Evolutionary conservation across 2,113 vertebrate genomes (phyloP).

Genomic region (Percopsis transmontana): DNA sequence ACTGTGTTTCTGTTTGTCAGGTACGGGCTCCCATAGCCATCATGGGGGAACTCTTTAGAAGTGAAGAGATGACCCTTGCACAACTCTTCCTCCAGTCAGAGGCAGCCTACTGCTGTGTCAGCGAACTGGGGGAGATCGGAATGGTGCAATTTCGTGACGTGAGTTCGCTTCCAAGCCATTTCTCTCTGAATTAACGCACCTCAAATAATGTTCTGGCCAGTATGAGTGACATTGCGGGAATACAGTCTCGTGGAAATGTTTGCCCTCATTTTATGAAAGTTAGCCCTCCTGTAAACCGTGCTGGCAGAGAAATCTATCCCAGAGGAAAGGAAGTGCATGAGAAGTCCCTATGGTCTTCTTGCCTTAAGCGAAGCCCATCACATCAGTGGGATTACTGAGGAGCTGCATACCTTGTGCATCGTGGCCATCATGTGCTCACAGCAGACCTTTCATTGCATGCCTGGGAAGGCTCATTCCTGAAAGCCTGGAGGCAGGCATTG

Average conservation of each 20-base stretch:
- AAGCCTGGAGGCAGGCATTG: conserved; percentile 38
- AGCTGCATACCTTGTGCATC: conserved; percentile 41
- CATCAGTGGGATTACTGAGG: conserved; percentile 28
- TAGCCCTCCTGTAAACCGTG: background rate
- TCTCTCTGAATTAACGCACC: background rate
- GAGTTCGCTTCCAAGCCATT: conserved; percentile 65
- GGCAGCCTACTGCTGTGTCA: conserved; percentile 97
- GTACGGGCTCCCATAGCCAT: conserved; percentile 40
- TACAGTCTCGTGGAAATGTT: too few relatives aligned
- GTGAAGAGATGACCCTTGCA: conserved; percentile 97
- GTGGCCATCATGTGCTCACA: conserved; percentile 65
- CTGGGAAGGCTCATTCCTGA: conserved; percentile 40
- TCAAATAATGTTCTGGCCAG: too few relatives aligned
- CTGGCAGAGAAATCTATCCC: too few relatives aligned
- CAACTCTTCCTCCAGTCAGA: conserved; percentile 98
- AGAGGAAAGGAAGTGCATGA: background rate
- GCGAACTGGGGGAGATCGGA: conserved; percentile 94
- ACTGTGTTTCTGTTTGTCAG: conserved; percentile 7
- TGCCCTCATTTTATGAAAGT: too few relatives aligned
- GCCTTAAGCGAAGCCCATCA: background rate
- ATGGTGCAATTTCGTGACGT: conserved; percentile 98
- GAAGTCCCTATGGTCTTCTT: background rate
- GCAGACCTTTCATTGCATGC: conserved; percentile 49
- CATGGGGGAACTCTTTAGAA: conserved; percentile 97
- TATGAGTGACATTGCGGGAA: too few relatives aligned